Evolutionary conservation across 2,797 vertebrate genomes (phyloP), one percentile per base, ranked within the genome.

Genomic region (Pangasius mekongensis): DNA sequence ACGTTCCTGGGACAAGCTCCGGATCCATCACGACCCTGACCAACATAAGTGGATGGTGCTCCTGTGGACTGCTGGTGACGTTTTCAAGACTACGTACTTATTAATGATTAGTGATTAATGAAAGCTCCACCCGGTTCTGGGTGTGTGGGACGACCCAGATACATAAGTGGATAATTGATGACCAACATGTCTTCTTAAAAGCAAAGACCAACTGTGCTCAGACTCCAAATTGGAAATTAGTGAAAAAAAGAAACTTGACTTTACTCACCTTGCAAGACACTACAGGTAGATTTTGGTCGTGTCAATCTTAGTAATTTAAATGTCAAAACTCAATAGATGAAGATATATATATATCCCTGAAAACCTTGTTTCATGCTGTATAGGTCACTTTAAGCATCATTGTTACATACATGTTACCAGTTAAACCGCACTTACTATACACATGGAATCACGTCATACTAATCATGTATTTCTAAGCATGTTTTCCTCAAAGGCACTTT

Each of bases 101-200:
- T 36, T 36, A 36, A 36, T 36, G 36, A 36, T 97, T 97, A 39
- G 92, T 97, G 88, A 90, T 96, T 84, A 97, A 96, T 5, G 93
- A 95, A 47, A 97, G 96, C 76, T 97, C 97, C 0, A 20, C 93
- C 76, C 97, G 97, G 94, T 97, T 97, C 93, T 95, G 95, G 94
- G 87, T 94, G 84, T 97, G 97, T 7, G 96, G 97, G 18, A 91
- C 91, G 0, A 90, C 94, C 64, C 97, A 97, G 93, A 97, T 97
- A 36, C 36, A 36, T 36, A 36, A 36, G 36, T 3, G 47, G 74
- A 77, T 14, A 52, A n/a, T 0, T n/a, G 3, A 39, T 71, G 3
- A 14, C 1, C 30, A 33, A 67, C 30, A 30, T 36, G 0, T 7
- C 8, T 66, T 1, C 27, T n/a, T 66, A 39, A 49, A 49, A 76